Evolutionary conservation across 2,888 invertebrate species (phyloP), one percentile per base, ranked within the genome.

Genomic region (Ceramica pisi): DNA sequence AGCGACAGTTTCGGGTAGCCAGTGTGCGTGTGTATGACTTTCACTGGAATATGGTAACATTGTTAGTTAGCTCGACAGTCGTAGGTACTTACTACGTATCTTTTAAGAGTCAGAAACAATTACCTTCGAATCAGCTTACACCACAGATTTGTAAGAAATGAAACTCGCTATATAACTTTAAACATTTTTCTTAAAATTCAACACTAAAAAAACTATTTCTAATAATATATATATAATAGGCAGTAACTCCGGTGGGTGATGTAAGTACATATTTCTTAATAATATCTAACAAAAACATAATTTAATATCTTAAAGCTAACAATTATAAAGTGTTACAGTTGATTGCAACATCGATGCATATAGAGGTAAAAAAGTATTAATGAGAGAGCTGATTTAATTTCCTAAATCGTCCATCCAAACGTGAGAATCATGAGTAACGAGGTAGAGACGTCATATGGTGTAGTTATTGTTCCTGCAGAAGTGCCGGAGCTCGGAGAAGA

Each of bases 1-100:
- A 92, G 75, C 72, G 91, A 83, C 80, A 96, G 80, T 89, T 94
- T 95, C 73, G 95, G 95, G 73, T 95, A 95, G 55, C 95, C 95
- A 77, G 91, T 93, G 78, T 89, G 88, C 79, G 88, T 91, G 82
- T 92, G 89, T 87, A 94, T 90, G 79, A 94, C 89, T 88, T 90
- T 88, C 88, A 93, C 94, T 94, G 94, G 74, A 94, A 93, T 78
- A 82, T 71, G 80, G 78, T 81, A 81, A 78, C 35, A 63, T 66
- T 70, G 62, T 85, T 81, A 84, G 83, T 74, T 78, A 21, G 50
- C 57, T 81, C 73, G 65, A 76, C 67, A 64, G 16, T 60, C n/a
- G 14, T n/a, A n/a, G n/a, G n/a, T 50, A 21, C 48, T 44, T 66
- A 53, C 19, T 21, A 38, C n/a, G 53, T 51, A 66, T 62, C 23